A percentile compares a stretch with the other conserved stretches of the same genome.
Evolutionary conservation across 1,140 invertebrate species (phyloP).

Genomic region (Cydia strobilella): DNA sequence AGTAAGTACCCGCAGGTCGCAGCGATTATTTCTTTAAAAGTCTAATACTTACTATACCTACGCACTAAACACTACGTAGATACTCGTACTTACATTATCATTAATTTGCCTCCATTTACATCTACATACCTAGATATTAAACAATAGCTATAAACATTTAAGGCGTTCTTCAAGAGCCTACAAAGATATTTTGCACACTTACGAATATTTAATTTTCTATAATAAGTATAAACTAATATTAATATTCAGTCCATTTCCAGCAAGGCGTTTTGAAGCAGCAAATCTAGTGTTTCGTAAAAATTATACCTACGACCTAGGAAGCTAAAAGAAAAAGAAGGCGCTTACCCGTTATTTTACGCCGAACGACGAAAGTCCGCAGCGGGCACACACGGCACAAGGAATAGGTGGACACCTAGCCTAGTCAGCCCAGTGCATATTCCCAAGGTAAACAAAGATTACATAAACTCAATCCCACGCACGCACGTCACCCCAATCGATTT

Average conservation of each 20-base stretch:
- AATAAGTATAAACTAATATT: not conserved
- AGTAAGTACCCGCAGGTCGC: not conserved
- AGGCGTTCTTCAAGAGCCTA: not conserved
- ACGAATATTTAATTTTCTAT: not conserved
- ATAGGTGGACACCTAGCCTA: slow-evolving; percentile 29
- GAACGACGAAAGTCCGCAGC: slow-evolving; percentile 43
- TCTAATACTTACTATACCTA: too few species aligned
- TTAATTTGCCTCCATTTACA: not conserved
- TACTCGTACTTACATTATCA: not conserved
- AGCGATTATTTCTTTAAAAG: too few species aligned
- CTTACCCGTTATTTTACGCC: slow-evolving; percentile 43
- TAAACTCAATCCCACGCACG: slow-evolving; percentile 78
- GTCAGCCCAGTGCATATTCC: slow-evolving; percentile 72
- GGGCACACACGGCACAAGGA: slow-evolving; percentile 33
- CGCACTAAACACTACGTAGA: too few species aligned
- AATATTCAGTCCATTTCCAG: not conserved
- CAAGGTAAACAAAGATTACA: slow-evolving; percentile 80
- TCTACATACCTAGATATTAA: not conserved
- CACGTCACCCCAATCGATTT: slow-evolving; percentile 77
- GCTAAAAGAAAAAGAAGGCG: slow-evolving; percentile 4
- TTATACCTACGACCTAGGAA: too few species aligned
- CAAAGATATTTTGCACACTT: not conserved
- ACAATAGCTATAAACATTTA: slow-evolving; percentile 1
- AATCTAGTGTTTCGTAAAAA: not conserved
- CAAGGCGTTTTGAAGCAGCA: not conserved